Evolutionary conservation across 2,888 invertebrate genomes (phyloP).

Genomic region (Dasypogon diadema): DNA sequence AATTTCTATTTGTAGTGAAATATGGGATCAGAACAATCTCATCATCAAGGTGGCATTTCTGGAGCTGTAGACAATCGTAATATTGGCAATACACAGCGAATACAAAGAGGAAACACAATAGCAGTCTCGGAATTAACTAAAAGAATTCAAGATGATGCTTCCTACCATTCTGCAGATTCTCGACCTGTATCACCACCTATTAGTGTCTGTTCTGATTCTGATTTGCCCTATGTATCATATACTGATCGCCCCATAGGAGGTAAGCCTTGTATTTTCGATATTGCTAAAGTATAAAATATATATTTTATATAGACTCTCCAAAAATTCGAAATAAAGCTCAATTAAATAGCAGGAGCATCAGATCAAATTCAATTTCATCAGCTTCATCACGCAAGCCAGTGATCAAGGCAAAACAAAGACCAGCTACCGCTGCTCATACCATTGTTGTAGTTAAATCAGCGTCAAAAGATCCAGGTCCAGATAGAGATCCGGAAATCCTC

Average conservation of each 20-base stretch:
- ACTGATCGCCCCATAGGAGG: conserved; percentile 91
- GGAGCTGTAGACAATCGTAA: conserved; percentile 29
- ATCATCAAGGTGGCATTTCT: conserved; percentile 66
- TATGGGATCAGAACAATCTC: conserved; percentile 77
- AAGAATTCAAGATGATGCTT: conserved; percentile 62
- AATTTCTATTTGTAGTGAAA: too few relatives aligned
- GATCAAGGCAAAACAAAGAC: conserved; percentile 66
- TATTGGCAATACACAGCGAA: conserved; percentile 60
- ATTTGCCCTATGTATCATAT: conserved; percentile 91
- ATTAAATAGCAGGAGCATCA: conserved; percentile 49
- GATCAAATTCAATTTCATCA: conserved; percentile 55
- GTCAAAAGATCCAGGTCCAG: conserved; percentile 72
- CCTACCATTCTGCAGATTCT: conserved; percentile 63
- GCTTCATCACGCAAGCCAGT: conserved; percentile 27
- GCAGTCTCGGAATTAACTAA: conserved; percentile 64
- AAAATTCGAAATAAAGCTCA: conserved; percentile 76
- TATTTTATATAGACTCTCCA: conserved; percentile 77
- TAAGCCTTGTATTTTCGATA: too few relatives aligned
- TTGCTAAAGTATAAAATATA: not conserved
- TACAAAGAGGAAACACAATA: conserved; percentile 70
- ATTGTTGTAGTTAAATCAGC: conserved; percentile 87
- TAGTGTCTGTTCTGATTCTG: conserved; percentile 89
- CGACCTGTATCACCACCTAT: conserved; percentile 84
- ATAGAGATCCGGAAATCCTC: conserved; percentile 82
- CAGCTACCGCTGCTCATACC: conserved; percentile 73